phyloP scores from a whole-genome alignment of 2,888 invertebrate genomes.

The Linnaemya vulpina region DNA sequence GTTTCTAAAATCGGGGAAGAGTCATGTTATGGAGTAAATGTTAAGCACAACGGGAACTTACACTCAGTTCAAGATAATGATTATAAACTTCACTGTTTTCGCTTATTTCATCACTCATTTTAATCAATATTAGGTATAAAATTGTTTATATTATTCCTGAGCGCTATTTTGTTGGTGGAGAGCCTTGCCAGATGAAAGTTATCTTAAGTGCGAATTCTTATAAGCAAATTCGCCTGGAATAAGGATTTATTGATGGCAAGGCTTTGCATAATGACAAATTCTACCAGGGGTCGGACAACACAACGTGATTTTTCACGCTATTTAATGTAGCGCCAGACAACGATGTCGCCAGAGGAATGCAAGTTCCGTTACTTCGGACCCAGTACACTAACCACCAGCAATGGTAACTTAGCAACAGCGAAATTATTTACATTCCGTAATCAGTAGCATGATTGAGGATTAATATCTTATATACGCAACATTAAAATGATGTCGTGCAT shows the following conservation, averaged over 20 bases:
- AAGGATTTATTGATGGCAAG: no score
- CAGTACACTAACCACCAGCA: no score
- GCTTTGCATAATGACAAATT: no score
- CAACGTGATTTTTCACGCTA: no score
- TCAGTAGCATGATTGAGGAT: neutral
- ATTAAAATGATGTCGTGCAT: constrained; percentile 83
- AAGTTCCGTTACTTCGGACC: no score
- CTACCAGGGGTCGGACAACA: no score
- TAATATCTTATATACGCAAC: neutral
- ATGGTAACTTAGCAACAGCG: constrained; percentile 37
- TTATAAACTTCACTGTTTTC: constrained; percentile 44
- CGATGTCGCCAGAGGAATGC: no score
- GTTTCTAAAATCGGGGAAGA: constrained; percentile 12
- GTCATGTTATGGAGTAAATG: no score
- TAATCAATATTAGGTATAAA: neutral
- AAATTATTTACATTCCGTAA: constrained; percentile 29
- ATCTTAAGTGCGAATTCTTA: no score
- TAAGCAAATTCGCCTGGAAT: no score
- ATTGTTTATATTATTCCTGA: neutral
- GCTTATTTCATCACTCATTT: constrained; percentile 12
- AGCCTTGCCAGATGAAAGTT: no score
- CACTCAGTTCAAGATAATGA: constrained; percentile 29
- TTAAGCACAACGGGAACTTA: neutral
- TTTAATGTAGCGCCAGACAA: no score
- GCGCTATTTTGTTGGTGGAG: neutral